phyloP scores from a whole-genome alignment of 1,140 invertebrate genomes.

The Sarcophaga peregrina region DNA sequence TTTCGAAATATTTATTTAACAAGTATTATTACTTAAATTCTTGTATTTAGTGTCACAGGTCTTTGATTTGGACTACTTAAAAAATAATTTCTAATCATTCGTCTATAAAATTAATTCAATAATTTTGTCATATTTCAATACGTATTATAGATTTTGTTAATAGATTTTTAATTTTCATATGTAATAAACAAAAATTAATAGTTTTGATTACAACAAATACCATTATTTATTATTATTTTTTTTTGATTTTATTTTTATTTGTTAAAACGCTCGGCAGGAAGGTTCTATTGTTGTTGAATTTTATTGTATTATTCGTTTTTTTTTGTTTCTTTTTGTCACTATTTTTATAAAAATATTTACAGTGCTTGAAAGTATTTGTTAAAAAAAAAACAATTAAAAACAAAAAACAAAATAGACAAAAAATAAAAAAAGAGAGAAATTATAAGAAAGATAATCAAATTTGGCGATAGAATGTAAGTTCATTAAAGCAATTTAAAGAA shows the following conservation, averaged over 20 bases:
- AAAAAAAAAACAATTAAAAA: neutral
- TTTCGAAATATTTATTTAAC: too few species aligned
- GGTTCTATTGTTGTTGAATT: conserved; percentile 39
- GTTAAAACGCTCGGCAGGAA: conserved; percentile 43
- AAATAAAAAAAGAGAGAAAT: too few species aligned
- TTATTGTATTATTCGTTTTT: too few species aligned
- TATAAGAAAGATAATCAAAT: neutral
- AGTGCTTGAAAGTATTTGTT: conserved; percentile 18
- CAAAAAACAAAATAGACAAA: conserved; percentile 6
- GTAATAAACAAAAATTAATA: conserved; percentile 4
- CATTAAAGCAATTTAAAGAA: neutral
- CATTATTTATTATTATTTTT: neutral
- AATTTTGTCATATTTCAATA: too few species aligned
- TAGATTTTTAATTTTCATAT: neutral
- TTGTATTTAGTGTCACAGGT: too few species aligned
- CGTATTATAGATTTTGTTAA: neutral
- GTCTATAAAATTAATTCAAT: too few species aligned
- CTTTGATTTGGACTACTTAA: too few species aligned
- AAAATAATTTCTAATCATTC: too few species aligned
- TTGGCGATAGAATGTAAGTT: conserved; percentile 28
- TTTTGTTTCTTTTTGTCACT: conserved; percentile 20
- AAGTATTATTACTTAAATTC: too few species aligned
- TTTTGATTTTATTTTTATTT: neutral
- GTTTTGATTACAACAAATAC: neutral
- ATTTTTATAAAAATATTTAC: conserved; percentile 16